These are phyloP conservation scores for Rutpela maculata DNA, from an alignment of 2,888 invertebrate species.

Conservation along the genomic window DNA sequence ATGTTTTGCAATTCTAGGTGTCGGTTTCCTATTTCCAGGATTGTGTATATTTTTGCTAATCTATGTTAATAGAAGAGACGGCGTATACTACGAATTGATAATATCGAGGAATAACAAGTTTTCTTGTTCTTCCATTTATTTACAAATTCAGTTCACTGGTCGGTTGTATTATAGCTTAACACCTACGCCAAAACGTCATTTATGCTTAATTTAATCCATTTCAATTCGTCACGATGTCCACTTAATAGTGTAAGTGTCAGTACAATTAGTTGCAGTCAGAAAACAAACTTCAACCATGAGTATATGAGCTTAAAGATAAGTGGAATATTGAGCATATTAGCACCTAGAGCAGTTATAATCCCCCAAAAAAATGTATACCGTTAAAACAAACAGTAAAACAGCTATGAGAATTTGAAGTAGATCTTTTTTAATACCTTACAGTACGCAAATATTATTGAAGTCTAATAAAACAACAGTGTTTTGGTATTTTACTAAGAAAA, in stretches of 20 bases:
- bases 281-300: constrained; percentile 29
- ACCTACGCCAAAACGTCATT: constrained; percentile 56
- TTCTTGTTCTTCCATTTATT: constrained; percentile 15
- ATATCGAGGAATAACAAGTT: constrained; percentile 13
- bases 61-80: background rate
- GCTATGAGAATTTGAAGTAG: too few species aligned
- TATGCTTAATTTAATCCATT: constrained; percentile 58
- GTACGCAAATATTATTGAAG: too few species aligned
- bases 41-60: constrained; percentile 6
- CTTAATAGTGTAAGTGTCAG: constrained; percentile 57
- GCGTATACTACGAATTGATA: background rate
- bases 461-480: too few species aligned
- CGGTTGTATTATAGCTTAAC: constrained; percentile 47
- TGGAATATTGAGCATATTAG: background rate
- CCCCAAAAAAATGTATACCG: too few species aligned
- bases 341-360: too few species aligned
- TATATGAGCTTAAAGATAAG: background rate
- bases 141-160: constrained; percentile 40
- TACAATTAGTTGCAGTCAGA: constrained; percentile 57
- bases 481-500: too few species aligned
- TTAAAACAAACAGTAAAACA: too few species aligned
- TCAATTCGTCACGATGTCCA: constrained; percentile 56
- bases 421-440: too few species aligned
- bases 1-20: background rate
- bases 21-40: background rate